Evolutionary conservation across 2,797 vertebrate species (phyloP).

Genomic region (Meda fulgida): DNA sequence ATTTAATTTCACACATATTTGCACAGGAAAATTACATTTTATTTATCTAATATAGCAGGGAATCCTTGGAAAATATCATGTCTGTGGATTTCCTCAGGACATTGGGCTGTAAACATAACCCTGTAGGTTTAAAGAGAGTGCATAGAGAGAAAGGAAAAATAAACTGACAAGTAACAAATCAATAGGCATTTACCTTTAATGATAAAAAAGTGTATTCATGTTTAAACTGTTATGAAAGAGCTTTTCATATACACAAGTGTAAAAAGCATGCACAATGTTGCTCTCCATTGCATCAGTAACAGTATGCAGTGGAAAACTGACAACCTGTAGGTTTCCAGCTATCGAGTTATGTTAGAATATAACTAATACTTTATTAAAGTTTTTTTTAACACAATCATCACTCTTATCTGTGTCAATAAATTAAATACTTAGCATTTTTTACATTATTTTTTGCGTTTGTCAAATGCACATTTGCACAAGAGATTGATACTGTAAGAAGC

Average conservation of each 20-base stretch:
- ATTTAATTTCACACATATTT: slow-evolving; percentile 91
- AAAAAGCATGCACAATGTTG: background rate
- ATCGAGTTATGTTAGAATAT: background rate
- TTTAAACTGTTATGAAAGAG: slow-evolving; percentile 15
- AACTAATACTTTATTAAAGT: background rate
- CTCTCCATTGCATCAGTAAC: slow-evolving; percentile 28
- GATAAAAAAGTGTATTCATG: slow-evolving; percentile 11
- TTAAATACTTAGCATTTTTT: background rate
- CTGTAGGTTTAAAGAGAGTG: slow-evolving; percentile 38
- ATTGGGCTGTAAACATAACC: slow-evolving; percentile 67
- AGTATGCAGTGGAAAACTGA: background rate
- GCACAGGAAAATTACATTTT: slow-evolving; percentile 88
- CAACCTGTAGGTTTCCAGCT: background rate
- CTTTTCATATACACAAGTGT: background rate
- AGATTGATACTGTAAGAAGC: slow-evolving; percentile 37
- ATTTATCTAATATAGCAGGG: slow-evolving; percentile 81
- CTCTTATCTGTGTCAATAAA: background rate
- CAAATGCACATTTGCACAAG: slow-evolving; percentile 58
- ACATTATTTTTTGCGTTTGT: slow-evolving; percentile 23
- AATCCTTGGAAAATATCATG: slow-evolving; percentile 73
- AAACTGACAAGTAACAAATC: slow-evolving; percentile 35
- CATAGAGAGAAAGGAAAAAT: background rate
- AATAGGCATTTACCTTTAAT: slow-evolving; percentile 26
- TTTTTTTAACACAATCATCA: background rate
- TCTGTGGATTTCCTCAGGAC: slow-evolving; percentile 65